Evolutionary conservation across 2,113 vertebrate species (phyloP).

Genomic region (Scomber colias): DNA sequence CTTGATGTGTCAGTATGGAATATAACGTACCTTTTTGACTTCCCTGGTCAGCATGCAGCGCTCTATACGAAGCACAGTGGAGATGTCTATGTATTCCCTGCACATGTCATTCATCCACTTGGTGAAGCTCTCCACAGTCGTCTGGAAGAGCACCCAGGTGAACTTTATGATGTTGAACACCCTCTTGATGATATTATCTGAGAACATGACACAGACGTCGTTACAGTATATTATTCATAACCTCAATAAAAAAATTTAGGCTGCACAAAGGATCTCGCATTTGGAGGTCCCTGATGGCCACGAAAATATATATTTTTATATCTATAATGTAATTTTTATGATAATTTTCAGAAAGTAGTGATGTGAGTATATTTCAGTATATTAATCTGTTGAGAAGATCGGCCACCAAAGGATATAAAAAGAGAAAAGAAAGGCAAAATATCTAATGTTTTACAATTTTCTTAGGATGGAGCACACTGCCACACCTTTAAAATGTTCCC

Average conservation of each 20-base stretch:
- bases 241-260: not conserved
- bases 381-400: too few species aligned
- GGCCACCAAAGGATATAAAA: too few species aligned
- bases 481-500: too few species aligned
- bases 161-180: slow-evolving; percentile 99
- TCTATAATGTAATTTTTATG: not conserved
- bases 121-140: slow-evolving; percentile 95
- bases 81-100: slow-evolving; percentile 97
- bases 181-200: slow-evolving; percentile 98
- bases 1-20: not conserved
- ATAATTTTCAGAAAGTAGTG: not conserved
- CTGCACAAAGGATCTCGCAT: not conserved
- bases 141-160: slow-evolving; percentile 97
- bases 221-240: not conserved
- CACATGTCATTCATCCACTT: slow-evolving; percentile 97
- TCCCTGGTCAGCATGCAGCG: slow-evolving; percentile 98
- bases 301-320: too few species aligned
- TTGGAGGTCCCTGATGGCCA: too few species aligned
- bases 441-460: not conserved
- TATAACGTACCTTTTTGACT: slow-evolving; percentile 93
- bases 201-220: not conserved
- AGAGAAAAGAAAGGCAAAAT: not conserved
- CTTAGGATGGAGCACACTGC: not conserved
- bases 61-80: slow-evolving; percentile 96
- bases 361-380: too few species aligned